Base-by-base conservation (phyloP, 2,888 invertebrate species). In the Craniophora ligustri region DNA sequence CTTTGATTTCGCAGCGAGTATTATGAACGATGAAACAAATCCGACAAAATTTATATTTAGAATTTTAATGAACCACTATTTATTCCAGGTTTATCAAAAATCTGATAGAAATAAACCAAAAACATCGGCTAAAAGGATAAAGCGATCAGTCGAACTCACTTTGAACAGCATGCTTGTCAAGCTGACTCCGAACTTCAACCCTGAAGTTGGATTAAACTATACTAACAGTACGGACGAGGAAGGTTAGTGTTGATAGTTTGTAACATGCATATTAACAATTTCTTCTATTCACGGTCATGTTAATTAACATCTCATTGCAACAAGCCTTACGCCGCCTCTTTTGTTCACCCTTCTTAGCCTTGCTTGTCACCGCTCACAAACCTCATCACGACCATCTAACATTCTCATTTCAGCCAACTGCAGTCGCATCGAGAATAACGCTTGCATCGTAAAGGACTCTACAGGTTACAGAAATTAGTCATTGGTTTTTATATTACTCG, bases 111-210 rank as follows among this genome's bases (percentile, higher is more conserved):
- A 64, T 13, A 85, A 77, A 31, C 39, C 66, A 5, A 77, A 59
- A 41, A 49, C 40, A 3, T 40, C 39, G 21, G 56, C 51, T 28
- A 72, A 62, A 23, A 78, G 84, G 15, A 57, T 76, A 31, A 84
- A 87, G 28, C 86, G 91, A 2, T 89, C 90, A 15, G 70, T 85
- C 26, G 87, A 88, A 59, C 74, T 76, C 55, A 82, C 76, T 21
- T 63, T 89, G 34, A 84, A 83, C 72, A 87, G 83, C 54, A 91
- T 88, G 86, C 83, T 92, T 21, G 92, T 92, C 36, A 88, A 90
- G 35, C 67, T 91, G 28, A 84, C 84, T 48, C 81, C 82, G 36
- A 85, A 76, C 70, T 80, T 76, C 50, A 73, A 59, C 11, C 89
- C 91, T 1, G 60, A 34, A 32, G 73, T 78, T 8, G 85, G 82